phyloP scores from a whole-genome alignment of 30 jellyfish, hydroid and myxozoan genomes.

The Hydra vulgaris region DNA sequence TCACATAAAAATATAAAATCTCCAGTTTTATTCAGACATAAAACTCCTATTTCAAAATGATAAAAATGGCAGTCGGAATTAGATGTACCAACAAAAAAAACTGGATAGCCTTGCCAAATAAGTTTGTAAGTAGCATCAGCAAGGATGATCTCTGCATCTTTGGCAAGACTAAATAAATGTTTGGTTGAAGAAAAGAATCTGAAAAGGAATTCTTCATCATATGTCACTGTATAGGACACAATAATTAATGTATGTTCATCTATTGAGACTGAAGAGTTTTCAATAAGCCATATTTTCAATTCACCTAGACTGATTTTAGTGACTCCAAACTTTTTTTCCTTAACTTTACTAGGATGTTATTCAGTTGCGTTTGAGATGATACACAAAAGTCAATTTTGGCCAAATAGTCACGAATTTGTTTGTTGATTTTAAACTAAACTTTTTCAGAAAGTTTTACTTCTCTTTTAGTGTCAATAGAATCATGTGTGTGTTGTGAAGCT shows the following conservation, averaged over 20 bases:
- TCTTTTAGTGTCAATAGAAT: background rate
- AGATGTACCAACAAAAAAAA: background rate
- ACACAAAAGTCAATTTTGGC: background rate
- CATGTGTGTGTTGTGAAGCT: background rate
- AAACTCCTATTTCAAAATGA: no score
- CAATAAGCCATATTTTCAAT: background rate
- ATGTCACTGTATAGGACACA: background rate
- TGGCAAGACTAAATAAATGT: background rate
- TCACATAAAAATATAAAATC: no score
- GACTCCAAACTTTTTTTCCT: background rate
- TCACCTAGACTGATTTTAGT: background rate
- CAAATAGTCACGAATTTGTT: background rate
- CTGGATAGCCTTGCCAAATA: background rate
- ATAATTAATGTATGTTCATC: background rate
- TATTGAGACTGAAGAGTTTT: background rate
- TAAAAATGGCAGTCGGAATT: no score
- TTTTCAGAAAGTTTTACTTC: background rate
- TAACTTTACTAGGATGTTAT: background rate
- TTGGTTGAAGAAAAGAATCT: background rate
- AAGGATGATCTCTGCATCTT: background rate
- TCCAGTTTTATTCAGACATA: no score
- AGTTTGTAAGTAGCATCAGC: background rate
- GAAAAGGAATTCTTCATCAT: background rate
- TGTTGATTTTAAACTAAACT: background rate
- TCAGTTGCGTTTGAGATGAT: background rate